phyloP scores from a whole-genome alignment of 2,113 vertebrate genomes.

The Cathartes aura region DNA sequence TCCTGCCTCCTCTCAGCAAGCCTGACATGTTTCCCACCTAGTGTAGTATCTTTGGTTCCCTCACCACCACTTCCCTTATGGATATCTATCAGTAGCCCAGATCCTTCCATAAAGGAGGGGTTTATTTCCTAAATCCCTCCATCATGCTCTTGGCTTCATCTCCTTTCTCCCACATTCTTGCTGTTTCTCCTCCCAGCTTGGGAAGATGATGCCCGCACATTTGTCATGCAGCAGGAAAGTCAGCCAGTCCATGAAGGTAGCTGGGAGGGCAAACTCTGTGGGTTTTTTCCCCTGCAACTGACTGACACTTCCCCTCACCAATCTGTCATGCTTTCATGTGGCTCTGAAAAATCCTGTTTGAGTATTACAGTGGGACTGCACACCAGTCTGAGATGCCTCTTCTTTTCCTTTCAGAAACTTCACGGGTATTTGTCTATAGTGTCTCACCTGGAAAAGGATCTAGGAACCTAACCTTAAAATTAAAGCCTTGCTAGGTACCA shows the following conservation, averaged over 20 bases:
- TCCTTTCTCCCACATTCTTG: neutral
- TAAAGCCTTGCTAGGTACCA: neutral
- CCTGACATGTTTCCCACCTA: neutral
- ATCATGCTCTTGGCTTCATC: neutral
- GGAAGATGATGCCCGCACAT: neutral
- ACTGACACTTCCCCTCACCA: neutral
- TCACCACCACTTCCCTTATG: neutral
- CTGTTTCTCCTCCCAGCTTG: neutral
- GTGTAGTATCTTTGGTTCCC: neutral
- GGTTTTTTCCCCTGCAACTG: neutral
- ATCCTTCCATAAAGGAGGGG: neutral
- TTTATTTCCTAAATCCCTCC: neutral
- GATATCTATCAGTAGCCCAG: neutral
- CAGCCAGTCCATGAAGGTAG: neutral
- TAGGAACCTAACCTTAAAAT: neutral
- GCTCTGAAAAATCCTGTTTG: neutral
- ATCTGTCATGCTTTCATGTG: conserved; percentile 1
- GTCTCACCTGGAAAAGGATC: neutral
- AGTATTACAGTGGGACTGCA: neutral
- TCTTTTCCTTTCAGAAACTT: neutral
- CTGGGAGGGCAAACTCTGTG: neutral
- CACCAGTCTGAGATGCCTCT: neutral
- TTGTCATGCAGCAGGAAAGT: conserved; percentile 27
- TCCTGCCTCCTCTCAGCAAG: neutral
- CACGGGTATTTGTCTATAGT: neutral